Conservation (phyloP, 2,113 vertebrate genomes). For the Carettochelys insculpta region DNA sequence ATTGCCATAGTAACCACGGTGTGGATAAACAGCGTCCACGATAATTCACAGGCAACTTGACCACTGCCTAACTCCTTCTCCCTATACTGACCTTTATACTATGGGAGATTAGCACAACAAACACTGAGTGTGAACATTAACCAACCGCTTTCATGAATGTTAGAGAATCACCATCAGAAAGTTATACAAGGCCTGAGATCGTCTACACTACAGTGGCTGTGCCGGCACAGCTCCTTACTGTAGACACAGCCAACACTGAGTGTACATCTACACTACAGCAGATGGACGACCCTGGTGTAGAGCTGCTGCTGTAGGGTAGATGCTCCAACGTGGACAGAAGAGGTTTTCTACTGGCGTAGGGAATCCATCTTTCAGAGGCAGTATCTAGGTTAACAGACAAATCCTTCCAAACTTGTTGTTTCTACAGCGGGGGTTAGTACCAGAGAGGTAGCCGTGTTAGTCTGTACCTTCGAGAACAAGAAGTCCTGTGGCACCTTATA, state of each 20-base stretch:
- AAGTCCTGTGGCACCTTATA: too few species aligned
- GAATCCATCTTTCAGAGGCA: not conserved
- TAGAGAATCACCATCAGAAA: not conserved
- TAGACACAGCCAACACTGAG: not conserved
- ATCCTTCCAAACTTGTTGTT: not conserved
- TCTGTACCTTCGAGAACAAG: too few species aligned
- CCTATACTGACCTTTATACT: not conserved
- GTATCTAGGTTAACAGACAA: not conserved
- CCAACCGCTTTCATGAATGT: accelerated
- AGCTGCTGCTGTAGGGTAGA: not conserved
- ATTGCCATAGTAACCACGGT: accelerated
- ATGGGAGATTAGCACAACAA: not conserved
- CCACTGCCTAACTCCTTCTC: not conserved
- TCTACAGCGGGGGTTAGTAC: too few species aligned
- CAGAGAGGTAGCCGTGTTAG: too few species aligned
- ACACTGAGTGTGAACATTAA: not conserved
- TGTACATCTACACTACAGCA: not conserved
- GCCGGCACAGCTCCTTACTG: not conserved
- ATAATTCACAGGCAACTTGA: not conserved
- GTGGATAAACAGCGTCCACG: not conserved
- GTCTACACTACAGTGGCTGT: not conserved
- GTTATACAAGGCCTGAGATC: not conserved
- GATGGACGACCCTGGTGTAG: too few species aligned
- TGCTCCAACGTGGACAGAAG: not conserved
- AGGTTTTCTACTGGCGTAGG: not conserved